These are phyloP conservation scores for rabbit (Oryctolagus cuniculus) DNA, from an alignment of 2,113 vertebrate species.

Conservation along the genomic window mOryCun1.1 NC_091436.1:131955501-131956000, in stretches of 20 bases:
- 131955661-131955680: not conserved
- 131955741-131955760: not conserved
- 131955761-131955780: not conserved
- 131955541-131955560: not conserved
- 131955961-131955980: too few species aligned
- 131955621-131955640: rapidly evolving
- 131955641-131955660: not conserved
- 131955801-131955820: conserved; percentile 18
- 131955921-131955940: too few species aligned
- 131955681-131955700: too few species aligned
- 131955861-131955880: too few species aligned
- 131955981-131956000: too few species aligned
- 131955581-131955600: not conserved
- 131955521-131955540: not conserved
- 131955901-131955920: too few species aligned
- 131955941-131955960: too few species aligned
- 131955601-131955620: not conserved
- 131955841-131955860: too few species aligned
- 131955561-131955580: not conserved
- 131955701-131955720: not conserved
- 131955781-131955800: not conserved
- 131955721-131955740: too few species aligned
- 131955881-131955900: too few species aligned
- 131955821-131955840: not conserved
- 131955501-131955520: conserved; percentile 44